phyloP scores from a whole-genome alignment of 2,797 vertebrate species.

The Premnoplex brunnescens region DNA sequence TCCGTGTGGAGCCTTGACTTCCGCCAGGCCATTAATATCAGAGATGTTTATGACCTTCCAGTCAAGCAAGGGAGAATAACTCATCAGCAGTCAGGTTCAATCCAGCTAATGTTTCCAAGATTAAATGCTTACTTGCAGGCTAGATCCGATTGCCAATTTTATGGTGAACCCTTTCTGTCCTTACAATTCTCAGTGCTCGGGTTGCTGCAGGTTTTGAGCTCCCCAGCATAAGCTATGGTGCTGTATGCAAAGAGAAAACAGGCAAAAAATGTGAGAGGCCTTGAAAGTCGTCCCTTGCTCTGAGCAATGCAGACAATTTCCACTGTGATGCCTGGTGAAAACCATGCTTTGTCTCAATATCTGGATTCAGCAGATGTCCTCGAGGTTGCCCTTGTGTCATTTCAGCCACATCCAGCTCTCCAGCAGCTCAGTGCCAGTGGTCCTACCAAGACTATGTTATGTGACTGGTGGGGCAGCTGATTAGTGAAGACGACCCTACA shows the following conservation, averaged over 20 bases:
- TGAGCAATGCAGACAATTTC: not conserved
- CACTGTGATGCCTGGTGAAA: not conserved
- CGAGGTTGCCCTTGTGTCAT: rapidly evolving
- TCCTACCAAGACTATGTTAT: not conserved
- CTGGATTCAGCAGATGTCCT: not conserved
- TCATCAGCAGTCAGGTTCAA: conserved; percentile 34
- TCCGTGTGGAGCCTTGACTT: conserved; percentile 21
- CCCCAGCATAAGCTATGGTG: not conserved
- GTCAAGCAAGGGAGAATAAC: conserved; percentile 36
- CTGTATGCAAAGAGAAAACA: not conserved
- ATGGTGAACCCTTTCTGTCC: not conserved
- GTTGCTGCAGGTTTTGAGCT: not conserved
- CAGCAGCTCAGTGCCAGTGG: not conserved
- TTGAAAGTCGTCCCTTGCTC: not conserved
- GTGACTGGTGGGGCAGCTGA: not conserved
- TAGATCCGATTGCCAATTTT: not conserved
- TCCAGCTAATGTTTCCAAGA: conserved; percentile 3
- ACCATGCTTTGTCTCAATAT: not conserved
- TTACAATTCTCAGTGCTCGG: not conserved
- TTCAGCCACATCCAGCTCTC: not conserved
- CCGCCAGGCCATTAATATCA: conserved; percentile 19
- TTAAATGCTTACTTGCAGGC: conserved; percentile 1
- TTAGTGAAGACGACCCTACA: not conserved
- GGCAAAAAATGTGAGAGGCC: not conserved
- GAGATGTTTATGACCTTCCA: conserved; percentile 47